A percentile compares a stretch with the other conserved stretches of the same genome.
Conservation (phyloP, 2,113 vertebrate genomes). For the Cynocephalus volans region DNA sequence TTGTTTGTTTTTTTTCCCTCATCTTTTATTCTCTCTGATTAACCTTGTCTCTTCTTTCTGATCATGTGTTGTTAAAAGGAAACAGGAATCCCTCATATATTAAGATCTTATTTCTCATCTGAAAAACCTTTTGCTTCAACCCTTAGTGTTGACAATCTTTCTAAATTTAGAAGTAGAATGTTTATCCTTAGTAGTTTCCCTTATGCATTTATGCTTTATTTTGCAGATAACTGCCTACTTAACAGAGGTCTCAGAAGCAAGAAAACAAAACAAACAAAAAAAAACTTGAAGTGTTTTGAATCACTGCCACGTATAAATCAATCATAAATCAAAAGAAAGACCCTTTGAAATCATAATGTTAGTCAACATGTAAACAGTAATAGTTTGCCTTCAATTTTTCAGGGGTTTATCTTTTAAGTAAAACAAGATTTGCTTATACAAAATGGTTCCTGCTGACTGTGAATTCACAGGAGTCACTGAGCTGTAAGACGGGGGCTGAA, state of each 20-base stretch:
- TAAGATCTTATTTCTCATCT: conserved; percentile 41
- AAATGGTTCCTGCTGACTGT: background rate
- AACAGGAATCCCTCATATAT: background rate
- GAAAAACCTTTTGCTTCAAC: background rate
- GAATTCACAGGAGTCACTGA: background rate
- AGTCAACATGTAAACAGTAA: conserved; percentile 41
- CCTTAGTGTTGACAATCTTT: background rate
- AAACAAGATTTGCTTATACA: conserved; percentile 16
- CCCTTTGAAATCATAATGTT: conserved; percentile 26
- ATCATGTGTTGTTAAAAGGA: conserved; percentile 38
- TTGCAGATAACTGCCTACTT: conserved; percentile 62
- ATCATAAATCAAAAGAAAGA: conserved; percentile 20
- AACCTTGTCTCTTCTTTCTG: background rate
- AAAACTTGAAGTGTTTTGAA: conserved; percentile 13
- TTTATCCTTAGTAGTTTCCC: background rate
- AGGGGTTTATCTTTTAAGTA: background rate
- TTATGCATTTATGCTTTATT: background rate
- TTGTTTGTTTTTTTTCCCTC: background rate
- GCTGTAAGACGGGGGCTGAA: background rate
- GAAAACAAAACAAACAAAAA: background rate
- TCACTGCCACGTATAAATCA: conserved; percentile 43
- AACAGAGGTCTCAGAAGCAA: background rate
- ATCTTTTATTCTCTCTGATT: background rate
- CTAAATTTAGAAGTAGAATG: conserved; percentile 56
- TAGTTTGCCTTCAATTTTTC: background rate